Conservation (phyloP, 2,888 invertebrate genomes). For the Lamellibrachia columna region DNA sequence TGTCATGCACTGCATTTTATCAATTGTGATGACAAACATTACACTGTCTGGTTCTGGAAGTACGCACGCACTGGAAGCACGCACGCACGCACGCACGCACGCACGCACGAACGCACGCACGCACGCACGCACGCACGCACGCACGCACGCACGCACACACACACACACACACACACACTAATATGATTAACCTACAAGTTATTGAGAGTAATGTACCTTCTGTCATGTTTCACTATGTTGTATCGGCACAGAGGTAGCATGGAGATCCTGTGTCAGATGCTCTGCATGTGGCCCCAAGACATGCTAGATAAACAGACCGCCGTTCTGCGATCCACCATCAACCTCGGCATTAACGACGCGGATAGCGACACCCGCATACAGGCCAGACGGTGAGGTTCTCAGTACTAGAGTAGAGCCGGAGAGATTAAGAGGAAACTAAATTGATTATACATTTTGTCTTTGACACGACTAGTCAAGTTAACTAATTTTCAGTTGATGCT, state of each 20-base stretch:
- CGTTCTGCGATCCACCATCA: neutral
- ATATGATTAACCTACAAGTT: neutral
- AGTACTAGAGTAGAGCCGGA: too few relatives aligned
- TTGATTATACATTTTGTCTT: too few relatives aligned
- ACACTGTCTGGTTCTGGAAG: too few relatives aligned
- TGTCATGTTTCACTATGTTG: neutral
- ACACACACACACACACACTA: neutral
- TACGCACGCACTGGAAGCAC: too few relatives aligned
- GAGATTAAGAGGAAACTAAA: too few relatives aligned
- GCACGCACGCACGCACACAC: neutral
- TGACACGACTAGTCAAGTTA: too few relatives aligned
- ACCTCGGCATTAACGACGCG: neutral
- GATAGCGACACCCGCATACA: neutral
- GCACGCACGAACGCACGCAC: neutral
- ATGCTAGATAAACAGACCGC: neutral
- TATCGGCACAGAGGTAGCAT: neutral
- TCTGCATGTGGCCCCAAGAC: neutral
- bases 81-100: neutral
- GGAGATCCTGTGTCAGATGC: neutral
- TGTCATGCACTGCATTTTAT: too few relatives aligned
- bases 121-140: too few relatives aligned
- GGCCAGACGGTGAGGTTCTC: neutral
- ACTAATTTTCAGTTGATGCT: too few relatives aligned
- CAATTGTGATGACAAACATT: too few relatives aligned
- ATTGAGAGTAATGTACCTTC: neutral